These are phyloP conservation scores for Solenodon paradoxus DNA, from an alignment of 2,113 vertebrate species.

Conservation along the genomic window DNA sequence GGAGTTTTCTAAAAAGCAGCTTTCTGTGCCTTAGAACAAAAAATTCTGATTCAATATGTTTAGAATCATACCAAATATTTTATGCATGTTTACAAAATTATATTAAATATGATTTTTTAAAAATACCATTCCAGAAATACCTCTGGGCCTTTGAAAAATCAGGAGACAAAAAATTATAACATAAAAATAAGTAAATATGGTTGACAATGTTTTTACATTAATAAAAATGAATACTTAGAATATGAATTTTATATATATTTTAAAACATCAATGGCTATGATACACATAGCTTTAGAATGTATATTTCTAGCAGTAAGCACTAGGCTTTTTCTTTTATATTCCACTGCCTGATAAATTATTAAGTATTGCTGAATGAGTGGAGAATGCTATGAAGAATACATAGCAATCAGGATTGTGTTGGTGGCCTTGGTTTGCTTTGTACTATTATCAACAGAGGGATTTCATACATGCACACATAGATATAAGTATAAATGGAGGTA, in stretches of 20 bases:
- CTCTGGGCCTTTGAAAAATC: neutral
- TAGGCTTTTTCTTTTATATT: neutral
- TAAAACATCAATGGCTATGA: neutral
- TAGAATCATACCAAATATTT: neutral
- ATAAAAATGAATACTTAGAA: neutral
- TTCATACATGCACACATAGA: neutral
- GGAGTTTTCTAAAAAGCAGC: neutral
- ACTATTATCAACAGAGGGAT: neutral
- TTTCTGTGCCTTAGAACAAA: neutral
- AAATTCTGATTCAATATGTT: slow-evolving; percentile 19
- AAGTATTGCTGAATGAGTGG: neutral
- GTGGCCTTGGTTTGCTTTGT: neutral
- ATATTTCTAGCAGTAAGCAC: neutral
- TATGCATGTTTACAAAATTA: too few relatives aligned
- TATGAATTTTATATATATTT: neutral
- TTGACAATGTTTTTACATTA: neutral
- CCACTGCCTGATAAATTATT: neutral
- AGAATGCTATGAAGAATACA: too few relatives aligned
- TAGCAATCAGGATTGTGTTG: too few relatives aligned
- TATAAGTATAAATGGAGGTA: neutral
- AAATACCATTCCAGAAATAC: neutral
- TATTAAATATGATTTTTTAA: neutral
- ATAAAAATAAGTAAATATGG: too few relatives aligned
- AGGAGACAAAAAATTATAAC: neutral
- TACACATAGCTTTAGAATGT: neutral